Conservation (phyloP, 1,140 invertebrate genomes). For the Leptoteleia sp. region DNA sequence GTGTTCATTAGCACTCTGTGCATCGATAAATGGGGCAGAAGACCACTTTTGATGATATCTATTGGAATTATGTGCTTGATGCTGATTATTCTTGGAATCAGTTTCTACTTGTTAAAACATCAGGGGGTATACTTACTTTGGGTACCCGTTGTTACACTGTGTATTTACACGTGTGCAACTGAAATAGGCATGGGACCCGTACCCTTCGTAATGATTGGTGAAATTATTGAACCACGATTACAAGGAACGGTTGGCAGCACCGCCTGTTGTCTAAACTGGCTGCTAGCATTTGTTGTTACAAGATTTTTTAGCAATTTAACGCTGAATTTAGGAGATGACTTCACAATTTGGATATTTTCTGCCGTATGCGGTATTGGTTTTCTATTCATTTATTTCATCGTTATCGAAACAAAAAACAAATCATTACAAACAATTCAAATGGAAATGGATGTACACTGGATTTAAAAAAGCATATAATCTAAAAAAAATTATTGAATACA, state of each 20-base stretch:
- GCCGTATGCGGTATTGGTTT: slow-evolving; percentile 9
- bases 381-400: slow-evolving; percentile 20
- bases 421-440: slow-evolving; percentile 46
- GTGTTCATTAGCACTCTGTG: slow-evolving; percentile 16
- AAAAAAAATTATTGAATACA: slow-evolving; percentile 40
- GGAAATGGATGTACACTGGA: slow-evolving; percentile 45
- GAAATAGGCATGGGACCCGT: slow-evolving; percentile 41
- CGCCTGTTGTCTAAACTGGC: slow-evolving; percentile 28
- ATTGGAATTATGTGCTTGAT: slow-evolving; percentile 14
- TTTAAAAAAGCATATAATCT: slow-evolving; percentile 12
- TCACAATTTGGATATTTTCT: slow-evolving; percentile 28
- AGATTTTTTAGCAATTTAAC: slow-evolving; percentile 9
- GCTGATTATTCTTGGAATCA: slow-evolving; percentile 13
- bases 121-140: neutral
- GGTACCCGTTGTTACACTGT: slow-evolving; percentile 20
- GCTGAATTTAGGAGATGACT: neutral
- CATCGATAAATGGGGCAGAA: slow-evolving; percentile 21
- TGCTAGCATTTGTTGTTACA: slow-evolving; percentile 29
- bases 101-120: slow-evolving; percentile 13
- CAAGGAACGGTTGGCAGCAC: slow-evolving; percentile 43
- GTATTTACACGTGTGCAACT: slow-evolving; percentile 21
- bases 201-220: slow-evolving; percentile 47
- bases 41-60: slow-evolving; percentile 31
- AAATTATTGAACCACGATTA: slow-evolving; percentile 36
- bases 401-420: slow-evolving; percentile 50